phyloP scores from a whole-genome alignment of 2,797 vertebrate species.

The Diplodus sargus region DNA sequence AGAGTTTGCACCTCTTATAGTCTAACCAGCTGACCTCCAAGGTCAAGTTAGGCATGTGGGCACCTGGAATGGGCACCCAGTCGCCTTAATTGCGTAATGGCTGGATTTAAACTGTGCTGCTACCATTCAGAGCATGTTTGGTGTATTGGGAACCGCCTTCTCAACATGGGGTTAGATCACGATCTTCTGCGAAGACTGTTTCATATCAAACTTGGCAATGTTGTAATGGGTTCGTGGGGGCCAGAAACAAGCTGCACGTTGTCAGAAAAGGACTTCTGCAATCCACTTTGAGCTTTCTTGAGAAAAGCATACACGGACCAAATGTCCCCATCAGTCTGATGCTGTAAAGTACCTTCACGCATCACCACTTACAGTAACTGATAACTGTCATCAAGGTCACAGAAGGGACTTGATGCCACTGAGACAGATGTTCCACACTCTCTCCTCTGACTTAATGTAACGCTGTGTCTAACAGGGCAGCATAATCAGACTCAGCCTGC shows the following conservation, averaged over 20 bases:
- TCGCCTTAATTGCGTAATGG: conserved; percentile 3
- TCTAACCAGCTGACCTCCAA: conserved; percentile 54
- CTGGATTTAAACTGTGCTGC: conserved; percentile 7
- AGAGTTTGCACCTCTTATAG: conserved; percentile 1
- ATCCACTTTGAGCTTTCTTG: not conserved
- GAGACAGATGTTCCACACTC: conserved; percentile 26
- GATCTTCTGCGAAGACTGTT: not conserved
- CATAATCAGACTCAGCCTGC: conserved; percentile 27
- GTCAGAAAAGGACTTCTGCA: not conserved
- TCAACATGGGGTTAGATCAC: not conserved
- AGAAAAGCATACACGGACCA: not conserved
- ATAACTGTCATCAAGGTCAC: conserved; percentile 37
- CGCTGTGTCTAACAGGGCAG: conserved; percentile 29
- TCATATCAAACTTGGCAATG: not conserved
- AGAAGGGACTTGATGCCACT: conserved; percentile 1
- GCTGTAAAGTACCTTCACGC: not conserved
- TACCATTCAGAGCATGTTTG: not conserved
- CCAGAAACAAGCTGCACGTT: not conserved
- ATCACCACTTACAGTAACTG: not conserved
- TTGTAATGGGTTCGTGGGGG: not conserved
- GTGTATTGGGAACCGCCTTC: not conserved
- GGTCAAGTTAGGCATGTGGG: conserved; percentile 45
- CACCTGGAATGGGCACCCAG: not conserved
- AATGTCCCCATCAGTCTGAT: not conserved
- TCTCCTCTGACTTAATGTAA: conserved; percentile 28